Evolutionary conservation across 2,113 vertebrate genomes (phyloP), one percentile per base, ranked within the genome.

Genomic region (Arothron firmamentum): DNA sequence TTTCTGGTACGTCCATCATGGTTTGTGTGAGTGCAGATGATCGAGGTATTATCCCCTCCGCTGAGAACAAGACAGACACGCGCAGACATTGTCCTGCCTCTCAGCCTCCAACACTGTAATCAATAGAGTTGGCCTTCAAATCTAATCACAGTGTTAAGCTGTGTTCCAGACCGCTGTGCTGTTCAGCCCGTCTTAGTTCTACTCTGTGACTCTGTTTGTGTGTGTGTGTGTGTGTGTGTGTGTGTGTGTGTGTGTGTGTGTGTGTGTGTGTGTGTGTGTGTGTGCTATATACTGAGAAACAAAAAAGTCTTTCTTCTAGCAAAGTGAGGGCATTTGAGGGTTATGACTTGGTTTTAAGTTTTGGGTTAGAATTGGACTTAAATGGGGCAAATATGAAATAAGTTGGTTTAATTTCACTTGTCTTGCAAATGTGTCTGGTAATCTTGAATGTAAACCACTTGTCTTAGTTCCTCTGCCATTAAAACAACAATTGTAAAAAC

Each of bases 101-200:
- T 69, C 38, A 47, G 12, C 58, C 55, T 54, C 65, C 61, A 52
- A 59, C 59, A 49, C 67, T 79, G 62, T 70, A 73, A 82, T 83
- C 75, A 81, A 82, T 85, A 71, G 54, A 70, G 69, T 56, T 53
- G 46, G 59, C 55, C 43, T 74, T 70, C 49, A 70, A 75, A 72
- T 84, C 65, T 65, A 78, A 84, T 83, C 70, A 65, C 53, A 51
- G 54, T 42, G 42, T 76, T 79, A 75, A 75, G 62, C 70, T 67
- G 52, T 48, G 42, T 68, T 48, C 55, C 42, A 59, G 75, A 72
- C 72, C 3, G 15, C 14, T 31, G 52, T 58, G 54, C 28, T 46
- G 65, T 58, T 70, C 72, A 28, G 54, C 16, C 63, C 17, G 50
- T 25, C 45, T 46, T 56, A 47, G 59, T 78, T 47, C 21, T 31